phyloP scores from a whole-genome alignment of 2,888 invertebrate species.

The Balanococcus diminutus region DNA sequence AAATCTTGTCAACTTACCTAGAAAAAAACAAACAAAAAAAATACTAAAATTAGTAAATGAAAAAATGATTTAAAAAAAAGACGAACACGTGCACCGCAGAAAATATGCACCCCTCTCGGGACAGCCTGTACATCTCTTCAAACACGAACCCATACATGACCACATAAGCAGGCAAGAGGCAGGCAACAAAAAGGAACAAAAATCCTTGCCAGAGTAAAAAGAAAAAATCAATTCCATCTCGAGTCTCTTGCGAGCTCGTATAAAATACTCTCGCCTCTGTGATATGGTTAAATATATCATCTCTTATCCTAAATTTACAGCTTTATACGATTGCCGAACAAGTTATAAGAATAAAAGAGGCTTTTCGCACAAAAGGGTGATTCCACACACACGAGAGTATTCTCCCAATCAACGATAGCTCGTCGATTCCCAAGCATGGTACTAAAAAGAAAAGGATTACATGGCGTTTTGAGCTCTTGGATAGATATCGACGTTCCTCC shows the following conservation, averaged over 20 bases:
- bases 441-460: conserved; percentile 28
- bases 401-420: not conserved
- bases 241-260: not conserved
- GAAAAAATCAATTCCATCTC: conserved; percentile 4
- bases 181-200: too few species aligned
- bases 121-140: not conserved
- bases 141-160: too few species aligned
- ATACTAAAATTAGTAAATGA: too few species aligned
- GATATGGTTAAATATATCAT: conserved; percentile 6
- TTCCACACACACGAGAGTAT: not conserved
- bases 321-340: conserved; percentile 6
- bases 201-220: not conserved
- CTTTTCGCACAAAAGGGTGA: not conserved
- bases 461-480: not conserved
- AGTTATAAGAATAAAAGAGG: conserved; percentile 30
- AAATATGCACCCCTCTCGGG: too few species aligned
- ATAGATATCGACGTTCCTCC: not conserved
- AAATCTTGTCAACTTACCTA: too few species aligned
- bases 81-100: too few species aligned
- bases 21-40: too few species aligned
- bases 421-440: not conserved
- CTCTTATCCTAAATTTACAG: conserved; percentile 28
- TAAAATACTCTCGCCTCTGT: not conserved
- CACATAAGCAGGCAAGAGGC: too few species aligned
- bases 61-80: too few species aligned